Evolutionary conservation across 2,113 vertebrate genomes (phyloP).

Genomic region (Phoenicopterus ruber): DNA sequence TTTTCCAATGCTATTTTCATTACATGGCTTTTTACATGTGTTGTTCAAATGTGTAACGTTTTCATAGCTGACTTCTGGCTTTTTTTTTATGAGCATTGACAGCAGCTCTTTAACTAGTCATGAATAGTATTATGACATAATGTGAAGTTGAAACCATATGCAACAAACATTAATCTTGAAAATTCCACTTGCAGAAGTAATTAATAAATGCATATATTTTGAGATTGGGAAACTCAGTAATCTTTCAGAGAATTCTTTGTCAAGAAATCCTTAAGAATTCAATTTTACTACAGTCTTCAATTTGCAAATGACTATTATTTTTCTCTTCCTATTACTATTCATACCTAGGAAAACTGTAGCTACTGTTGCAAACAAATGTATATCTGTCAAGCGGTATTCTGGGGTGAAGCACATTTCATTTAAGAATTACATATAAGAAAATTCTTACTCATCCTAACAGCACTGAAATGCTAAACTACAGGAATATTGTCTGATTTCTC

Average conservation of each 20-base stretch:
- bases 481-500: neutral
- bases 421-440: slow-evolving; percentile 18
- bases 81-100: neutral
- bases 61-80: neutral
- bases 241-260: neutral
- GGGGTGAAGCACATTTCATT: slow-evolving; percentile 24
- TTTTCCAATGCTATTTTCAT: neutral
- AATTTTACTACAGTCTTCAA: neutral
- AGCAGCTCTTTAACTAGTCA: neutral
- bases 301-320: neutral
- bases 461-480: neutral
- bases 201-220: neutral
- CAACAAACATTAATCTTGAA: neutral
- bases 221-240: neutral
- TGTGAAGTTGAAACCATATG: neutral
- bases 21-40: neutral
- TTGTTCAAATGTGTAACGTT: neutral
- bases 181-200: neutral
- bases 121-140: neutral
- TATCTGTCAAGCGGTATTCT: slow-evolving; percentile 22
- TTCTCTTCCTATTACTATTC: neutral
- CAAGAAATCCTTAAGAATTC: neutral
- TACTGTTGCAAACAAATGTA: neutral
- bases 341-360: neutral
- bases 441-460: neutral